phyloP scores from a whole-genome alignment of 2,888 invertebrate genomes.

The Tetheella fluctuosa region DNA sequence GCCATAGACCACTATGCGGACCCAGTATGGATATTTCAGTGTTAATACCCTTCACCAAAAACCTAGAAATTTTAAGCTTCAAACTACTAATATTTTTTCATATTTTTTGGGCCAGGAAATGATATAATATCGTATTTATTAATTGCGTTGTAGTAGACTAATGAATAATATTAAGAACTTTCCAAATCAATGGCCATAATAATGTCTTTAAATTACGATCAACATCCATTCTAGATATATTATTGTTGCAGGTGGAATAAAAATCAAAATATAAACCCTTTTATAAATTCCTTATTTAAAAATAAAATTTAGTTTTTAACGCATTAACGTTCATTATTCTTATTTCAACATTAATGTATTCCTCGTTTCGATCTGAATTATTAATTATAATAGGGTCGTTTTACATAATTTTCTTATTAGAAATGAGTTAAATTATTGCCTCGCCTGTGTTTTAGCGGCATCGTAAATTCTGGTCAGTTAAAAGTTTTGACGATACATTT shows the following conservation, averaged over 20 bases:
- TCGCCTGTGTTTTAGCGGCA: conserved; percentile 75
- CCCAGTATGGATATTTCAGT: too few relatives aligned
- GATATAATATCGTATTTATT: neutral
- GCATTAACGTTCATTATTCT: conserved; percentile 43
- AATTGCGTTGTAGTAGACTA: neutral
- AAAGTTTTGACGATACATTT: conserved; percentile 63
- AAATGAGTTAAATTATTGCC: conserved; percentile 73
- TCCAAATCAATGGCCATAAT: neutral
- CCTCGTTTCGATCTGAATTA: conserved; percentile 69
- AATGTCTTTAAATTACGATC: neutral
- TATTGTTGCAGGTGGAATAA: neutral
- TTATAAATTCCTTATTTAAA: conserved; percentile 21
- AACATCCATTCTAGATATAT: neutral
- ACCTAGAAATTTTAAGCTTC: too few relatives aligned
- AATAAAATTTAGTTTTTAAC: conserved; percentile 40
- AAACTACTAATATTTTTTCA: too few relatives aligned
- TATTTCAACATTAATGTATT: conserved; percentile 50
- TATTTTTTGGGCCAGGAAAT: neutral
- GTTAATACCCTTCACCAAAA: too few relatives aligned
- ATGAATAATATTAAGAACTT: neutral
- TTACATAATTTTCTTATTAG: conserved; percentile 82
- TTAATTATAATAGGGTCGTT: conserved; percentile 76
- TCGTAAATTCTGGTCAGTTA: conserved; percentile 71
- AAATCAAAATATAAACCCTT: neutral
- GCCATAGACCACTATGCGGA: too few relatives aligned